phyloP scores from a whole-genome alignment of 2,888 invertebrate species.

The Odontocerum albicorne region DNA sequence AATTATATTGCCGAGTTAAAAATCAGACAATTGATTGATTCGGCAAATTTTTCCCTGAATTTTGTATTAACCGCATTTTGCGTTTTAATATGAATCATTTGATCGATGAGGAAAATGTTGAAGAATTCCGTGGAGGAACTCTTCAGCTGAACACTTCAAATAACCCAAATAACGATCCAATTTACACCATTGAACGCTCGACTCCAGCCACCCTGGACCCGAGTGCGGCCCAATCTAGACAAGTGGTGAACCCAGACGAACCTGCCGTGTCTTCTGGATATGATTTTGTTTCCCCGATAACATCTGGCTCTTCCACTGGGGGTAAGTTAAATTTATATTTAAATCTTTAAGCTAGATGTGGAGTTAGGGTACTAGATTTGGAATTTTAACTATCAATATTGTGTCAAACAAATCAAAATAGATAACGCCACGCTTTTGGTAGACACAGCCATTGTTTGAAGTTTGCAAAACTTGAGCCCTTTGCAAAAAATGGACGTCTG shows the following conservation, averaged over 20 bases:
- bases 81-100: slow-evolving; percentile 45
- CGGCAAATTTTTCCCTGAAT: not conserved
- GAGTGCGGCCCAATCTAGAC: not conserved
- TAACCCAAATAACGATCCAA: not conserved
- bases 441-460: no score
- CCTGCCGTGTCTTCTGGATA: slow-evolving; percentile 39
- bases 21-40: no score
- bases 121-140: slow-evolving; percentile 60
- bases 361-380: no score
- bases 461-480: no score
- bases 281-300: slow-evolving; percentile 44
- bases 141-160: slow-evolving; percentile 37
- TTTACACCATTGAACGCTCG: not conserved
- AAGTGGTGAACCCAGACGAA: slow-evolving; percentile 7
- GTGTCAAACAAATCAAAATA: no score
- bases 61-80: not conserved
- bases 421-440: no score
- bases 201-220: slow-evolving; percentile 2
- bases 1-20: no score
- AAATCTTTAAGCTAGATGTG: no score
- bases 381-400: no score
- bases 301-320: slow-evolving; percentile 21
- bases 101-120: slow-evolving; percentile 56
- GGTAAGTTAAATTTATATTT: no score
- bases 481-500: no score